A percentile compares a stretch with the other conserved stretches of the same genome.
These are phyloP conservation scores for Bryconaethiops microstoma DNA, from an alignment of 2,797 vertebrate species.

Conservation along the genomic window DNA sequence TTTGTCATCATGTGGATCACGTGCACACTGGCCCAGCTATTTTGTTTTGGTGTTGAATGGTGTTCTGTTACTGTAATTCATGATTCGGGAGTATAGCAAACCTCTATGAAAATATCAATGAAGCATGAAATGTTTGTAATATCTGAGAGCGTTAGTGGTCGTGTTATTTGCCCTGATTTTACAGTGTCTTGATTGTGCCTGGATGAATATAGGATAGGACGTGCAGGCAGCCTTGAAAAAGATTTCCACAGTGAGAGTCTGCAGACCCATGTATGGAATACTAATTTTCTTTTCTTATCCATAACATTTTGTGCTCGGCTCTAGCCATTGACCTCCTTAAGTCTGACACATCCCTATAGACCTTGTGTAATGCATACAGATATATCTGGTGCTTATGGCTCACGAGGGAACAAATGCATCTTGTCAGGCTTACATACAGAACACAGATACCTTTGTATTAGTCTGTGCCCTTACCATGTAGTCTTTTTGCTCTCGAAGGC, in stretches of 20 bases:
- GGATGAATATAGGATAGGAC: background rate
- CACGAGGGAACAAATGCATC: slow-evolving; percentile 58
- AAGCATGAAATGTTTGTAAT: slow-evolving; percentile 20
- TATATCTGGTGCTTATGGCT: slow-evolving; percentile 45
- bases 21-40: background rate
- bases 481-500: slow-evolving; percentile 60
- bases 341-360: slow-evolving; percentile 20
- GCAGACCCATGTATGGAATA: background rate
- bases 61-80: slow-evolving; percentile 11
- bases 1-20: slow-evolving; percentile 1
- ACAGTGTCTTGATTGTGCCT: background rate
- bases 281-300: background rate
- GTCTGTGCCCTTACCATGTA: slow-evolving; percentile 55
- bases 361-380: slow-evolving; percentile 50
- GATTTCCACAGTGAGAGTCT: slow-evolving; percentile 13
- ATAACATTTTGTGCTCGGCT: slow-evolving; percentile 23
- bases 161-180: slow-evolving; percentile 1
- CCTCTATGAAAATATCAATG: slow-evolving; percentile 4
- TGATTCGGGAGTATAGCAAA: background rate
- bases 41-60: slow-evolving; percentile 8
- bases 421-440: slow-evolving; percentile 66
- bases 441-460: slow-evolving; percentile 47
- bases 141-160: background rate
- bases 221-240: background rate
- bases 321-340: slow-evolving; percentile 52